Conservation (phyloP, 2,113 vertebrate genomes). For the Lethenteron reissneri region DNA sequence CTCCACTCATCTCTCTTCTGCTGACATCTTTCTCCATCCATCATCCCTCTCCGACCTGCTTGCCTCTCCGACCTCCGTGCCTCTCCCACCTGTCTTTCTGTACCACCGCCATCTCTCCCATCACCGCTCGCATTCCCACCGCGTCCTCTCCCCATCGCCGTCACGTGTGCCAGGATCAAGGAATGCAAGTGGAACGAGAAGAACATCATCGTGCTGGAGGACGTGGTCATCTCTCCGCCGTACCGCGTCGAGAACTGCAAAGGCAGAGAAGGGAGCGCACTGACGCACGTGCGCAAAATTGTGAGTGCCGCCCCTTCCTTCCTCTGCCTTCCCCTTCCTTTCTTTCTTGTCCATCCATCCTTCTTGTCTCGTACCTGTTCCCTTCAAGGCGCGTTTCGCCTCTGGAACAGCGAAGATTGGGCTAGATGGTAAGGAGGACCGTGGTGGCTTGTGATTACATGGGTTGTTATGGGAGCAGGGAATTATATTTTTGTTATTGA, state of each 20-base stretch:
- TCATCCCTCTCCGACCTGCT: too few species aligned
- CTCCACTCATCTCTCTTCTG: too few species aligned
- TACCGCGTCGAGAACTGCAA: conserved; percentile 97
- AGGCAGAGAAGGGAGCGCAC: conserved; percentile 97
- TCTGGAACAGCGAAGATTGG: not conserved
- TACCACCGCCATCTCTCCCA: too few species aligned
- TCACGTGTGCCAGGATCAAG: conserved; percentile 49
- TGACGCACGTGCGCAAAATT: conserved; percentile 99
- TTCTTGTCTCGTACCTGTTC: too few species aligned
- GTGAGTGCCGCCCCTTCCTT: conserved; percentile 34
- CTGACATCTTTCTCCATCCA: too few species aligned
- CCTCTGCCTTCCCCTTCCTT: not conserved
- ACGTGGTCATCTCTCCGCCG: conserved; percentile 82
- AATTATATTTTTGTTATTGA: not conserved
- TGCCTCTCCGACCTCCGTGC: too few species aligned
- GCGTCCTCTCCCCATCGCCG: too few species aligned
- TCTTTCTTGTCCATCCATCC: too few species aligned
- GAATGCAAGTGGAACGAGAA: conserved; percentile 99
- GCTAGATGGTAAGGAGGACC: not conserved
- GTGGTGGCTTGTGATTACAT: not conserved
- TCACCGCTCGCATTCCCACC: too few species aligned
- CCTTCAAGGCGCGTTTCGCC: not conserved
- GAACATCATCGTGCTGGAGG: conserved; percentile 98
- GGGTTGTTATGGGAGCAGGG: not conserved
- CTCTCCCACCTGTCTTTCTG: too few species aligned